Percentiles rank a stretch among this genome's conserved stretches.
These are phyloP conservation scores for Rhinatrema bivittatum DNA, from an alignment of 2,797 vertebrate species.

Conservation along the genomic window DNA sequence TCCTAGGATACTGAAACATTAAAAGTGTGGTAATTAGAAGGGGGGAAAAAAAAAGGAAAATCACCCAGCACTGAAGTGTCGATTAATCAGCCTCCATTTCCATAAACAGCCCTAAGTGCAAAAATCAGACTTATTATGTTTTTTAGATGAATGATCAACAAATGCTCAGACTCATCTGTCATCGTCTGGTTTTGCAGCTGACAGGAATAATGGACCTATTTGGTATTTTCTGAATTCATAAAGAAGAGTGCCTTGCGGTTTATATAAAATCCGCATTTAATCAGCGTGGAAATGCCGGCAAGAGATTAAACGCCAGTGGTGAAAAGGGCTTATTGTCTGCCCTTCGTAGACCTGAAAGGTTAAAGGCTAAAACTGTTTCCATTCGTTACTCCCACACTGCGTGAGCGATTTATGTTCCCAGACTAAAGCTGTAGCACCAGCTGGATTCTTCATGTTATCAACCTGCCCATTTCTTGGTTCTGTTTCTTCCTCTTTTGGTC, in stretches of 20 bases:
- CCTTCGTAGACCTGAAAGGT: conserved; percentile 27
- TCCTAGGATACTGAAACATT: too few species aligned
- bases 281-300: conserved; percentile 28
- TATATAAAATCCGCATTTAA: conserved; percentile 42
- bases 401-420: not conserved
- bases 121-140: conserved; percentile 53
- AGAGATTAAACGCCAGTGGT: conserved; percentile 15
- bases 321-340: conserved; percentile 25
- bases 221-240: conserved; percentile 48
- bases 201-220: conserved; percentile 54
- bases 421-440: not conserved
- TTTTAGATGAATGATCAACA: conserved; percentile 60
- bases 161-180: conserved; percentile 53
- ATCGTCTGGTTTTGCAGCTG: conserved; percentile 53
- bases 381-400: too few species aligned
- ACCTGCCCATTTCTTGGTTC: too few species aligned
- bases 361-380: conserved; percentile 1
- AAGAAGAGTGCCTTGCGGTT: conserved; percentile 28
- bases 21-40: conserved; percentile 10
- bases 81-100: conserved; percentile 59
- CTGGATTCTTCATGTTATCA: too few species aligned
- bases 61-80: conserved; percentile 23
- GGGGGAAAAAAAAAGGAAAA: conserved; percentile 30
- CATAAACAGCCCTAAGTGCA: conserved; percentile 51
- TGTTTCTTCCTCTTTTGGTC: too few species aligned